Evolutionary conservation across 2,113 vertebrate genomes (phyloP).

Genomic region (Cyanoderma ruficeps): DNA sequence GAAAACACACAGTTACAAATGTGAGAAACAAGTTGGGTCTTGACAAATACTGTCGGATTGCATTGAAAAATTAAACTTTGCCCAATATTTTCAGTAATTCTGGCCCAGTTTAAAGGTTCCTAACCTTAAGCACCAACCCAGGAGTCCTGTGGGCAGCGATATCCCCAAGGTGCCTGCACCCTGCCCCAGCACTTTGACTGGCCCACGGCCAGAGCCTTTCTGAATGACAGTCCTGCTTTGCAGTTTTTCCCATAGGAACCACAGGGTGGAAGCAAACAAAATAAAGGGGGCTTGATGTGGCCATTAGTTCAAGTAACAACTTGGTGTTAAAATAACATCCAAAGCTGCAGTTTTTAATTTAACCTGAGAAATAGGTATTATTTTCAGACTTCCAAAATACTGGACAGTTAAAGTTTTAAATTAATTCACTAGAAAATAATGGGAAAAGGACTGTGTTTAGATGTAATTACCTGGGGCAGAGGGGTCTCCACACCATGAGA

Average conservation of each 20-base stretch:
- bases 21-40: neutral
- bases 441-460: neutral
- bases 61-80: neutral
- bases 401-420: neutral
- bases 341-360: neutral
- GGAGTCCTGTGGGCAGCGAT: fast-evolving
- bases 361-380: neutral
- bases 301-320: neutral
- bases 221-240: neutral
- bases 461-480: slow-evolving; percentile 58
- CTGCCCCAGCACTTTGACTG: neutral
- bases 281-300: neutral
- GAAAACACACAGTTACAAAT: neutral
- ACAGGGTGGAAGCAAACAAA: neutral
- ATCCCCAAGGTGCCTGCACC: no score
- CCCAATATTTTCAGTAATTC: neutral
- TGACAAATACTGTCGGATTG: neutral
- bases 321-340: neutral
- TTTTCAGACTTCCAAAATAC: neutral
- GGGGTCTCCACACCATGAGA: slow-evolving; percentile 84
- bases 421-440: neutral
- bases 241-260: neutral
- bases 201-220: neutral
- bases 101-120: neutral
- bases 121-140: neutral